Base-by-base conservation (phyloP, 1,140 invertebrate species). In the Tetranychus urticae region DNA sequence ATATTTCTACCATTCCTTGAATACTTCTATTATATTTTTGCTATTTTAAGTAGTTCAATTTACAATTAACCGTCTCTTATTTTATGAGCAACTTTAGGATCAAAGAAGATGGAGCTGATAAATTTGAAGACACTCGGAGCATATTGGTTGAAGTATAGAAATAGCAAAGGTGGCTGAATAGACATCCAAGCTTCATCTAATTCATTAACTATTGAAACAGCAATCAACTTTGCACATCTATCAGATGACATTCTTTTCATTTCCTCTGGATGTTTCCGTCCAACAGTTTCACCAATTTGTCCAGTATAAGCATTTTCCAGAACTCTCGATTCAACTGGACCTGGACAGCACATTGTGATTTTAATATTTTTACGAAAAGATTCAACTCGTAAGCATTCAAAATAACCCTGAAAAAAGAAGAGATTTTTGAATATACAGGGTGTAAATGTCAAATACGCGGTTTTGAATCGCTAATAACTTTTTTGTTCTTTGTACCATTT, bases 151-250 rank as follows among this genome's bases (percentile, higher is more conserved):
- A 80, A 55, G 69, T 88, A 88, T 7, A 74, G 69, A 6, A 86
- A 63, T 2, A 76, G 68, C 23, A 88, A 72, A 2, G 82, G 62
- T 0, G 80, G 79, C 59, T 83, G 79, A 3, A 78, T 58, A 23
- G 74, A 74, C 63, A 86, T 84, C 85, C 86, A 90, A 2, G 78
- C 79, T 73, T 87, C 81, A 58, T 79, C 71, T 58, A 86, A 65
- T 71, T 81, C 77, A 70, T 88, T 88, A 14, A 81, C 83, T 39
- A 89, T 76, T n/a, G 84, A 81, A 31, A 85, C 71, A 0, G 80
- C 80, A 71, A 79, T 82, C 3, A 89, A 71, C 64, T 79, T 69
- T 1, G 79, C 84, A 73, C 86, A 89, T 37, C 86, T 75, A 66
- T 81, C 77, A 1, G 78, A 75, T 2, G 77, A 78, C 76, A 89